Evolutionary conservation across 2,797 vertebrate species (phyloP).

Genomic region (Sebastiscus albofasciatus): DNA sequence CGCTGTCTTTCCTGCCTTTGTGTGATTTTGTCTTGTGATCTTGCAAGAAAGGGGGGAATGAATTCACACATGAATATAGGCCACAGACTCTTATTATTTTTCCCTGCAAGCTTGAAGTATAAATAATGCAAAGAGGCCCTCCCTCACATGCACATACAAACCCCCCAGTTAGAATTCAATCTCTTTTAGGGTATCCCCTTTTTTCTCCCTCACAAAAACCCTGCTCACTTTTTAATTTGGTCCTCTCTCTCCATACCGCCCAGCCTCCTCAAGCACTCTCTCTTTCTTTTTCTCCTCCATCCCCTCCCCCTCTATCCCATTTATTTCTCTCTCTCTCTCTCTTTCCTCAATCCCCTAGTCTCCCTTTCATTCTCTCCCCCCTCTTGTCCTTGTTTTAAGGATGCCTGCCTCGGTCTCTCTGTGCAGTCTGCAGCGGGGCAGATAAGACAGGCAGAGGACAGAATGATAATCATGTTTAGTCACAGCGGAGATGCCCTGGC

Average conservation of each 20-base stretch:
- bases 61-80: slow-evolving; percentile 65
- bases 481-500: slow-evolving; percentile 47
- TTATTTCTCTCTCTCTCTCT: slow-evolving; percentile 44
- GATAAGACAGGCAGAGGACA: slow-evolving; percentile 70
- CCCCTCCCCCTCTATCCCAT: slow-evolving; percentile 59
- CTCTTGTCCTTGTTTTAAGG: slow-evolving; percentile 69
- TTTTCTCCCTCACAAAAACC: slow-evolving; percentile 39
- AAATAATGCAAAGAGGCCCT: slow-evolving; percentile 75
- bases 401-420: slow-evolving; percentile 57
- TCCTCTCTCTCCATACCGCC: slow-evolving; percentile 26
- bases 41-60: slow-evolving; percentile 28
- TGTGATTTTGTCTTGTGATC: slow-evolving; percentile 53
- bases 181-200: slow-evolving; percentile 27
- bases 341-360: slow-evolving; percentile 42
- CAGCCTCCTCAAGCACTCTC: slow-evolving; percentile 49
- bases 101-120: slow-evolving; percentile 62
- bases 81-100: slow-evolving; percentile 64
- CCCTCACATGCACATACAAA: slow-evolving; percentile 20
- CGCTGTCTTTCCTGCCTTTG: slow-evolving; percentile 29
- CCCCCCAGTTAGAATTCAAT: slow-evolving; percentile 27
- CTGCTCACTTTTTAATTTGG: slow-evolving; percentile 67
- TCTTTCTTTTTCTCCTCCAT: slow-evolving; percentile 6
- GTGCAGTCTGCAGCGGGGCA: slow-evolving; percentile 63
- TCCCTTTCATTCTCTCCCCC: slow-evolving; percentile 45
- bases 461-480: slow-evolving; percentile 66